These are phyloP conservation scores for Meloidogyne exigua DNA, from an alignment of 1,140 invertebrate species.

Conservation along the genomic window DNA sequence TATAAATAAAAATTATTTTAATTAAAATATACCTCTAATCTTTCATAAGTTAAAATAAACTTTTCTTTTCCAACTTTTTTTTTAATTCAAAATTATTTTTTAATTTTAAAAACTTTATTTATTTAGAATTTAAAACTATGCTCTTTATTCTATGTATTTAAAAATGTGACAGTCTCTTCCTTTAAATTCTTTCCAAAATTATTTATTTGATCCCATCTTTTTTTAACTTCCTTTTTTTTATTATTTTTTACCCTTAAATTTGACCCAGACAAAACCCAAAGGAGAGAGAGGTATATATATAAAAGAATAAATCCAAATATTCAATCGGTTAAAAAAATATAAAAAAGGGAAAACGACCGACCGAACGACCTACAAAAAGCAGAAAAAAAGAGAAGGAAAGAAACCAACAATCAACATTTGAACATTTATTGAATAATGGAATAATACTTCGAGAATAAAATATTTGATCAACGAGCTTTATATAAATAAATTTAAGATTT, in stretches of 20 bases:
- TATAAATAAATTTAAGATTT: background rate
- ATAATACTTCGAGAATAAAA: background rate
- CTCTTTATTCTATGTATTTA: too few species aligned
- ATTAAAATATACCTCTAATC: too few species aligned
- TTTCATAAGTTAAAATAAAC: too few species aligned
- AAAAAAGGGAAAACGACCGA: background rate
- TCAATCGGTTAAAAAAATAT: background rate
- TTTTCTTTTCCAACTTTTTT: too few species aligned
- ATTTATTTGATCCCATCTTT: background rate
- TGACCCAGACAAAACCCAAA: conserved; percentile 3
- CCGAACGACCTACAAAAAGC: background rate
- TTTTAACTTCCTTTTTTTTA: background rate
- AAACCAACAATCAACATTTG: background rate
- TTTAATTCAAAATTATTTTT: too few species aligned
- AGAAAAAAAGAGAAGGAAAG: background rate
- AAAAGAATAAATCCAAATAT: background rate
- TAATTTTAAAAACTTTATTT: too few species aligned
- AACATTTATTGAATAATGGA: background rate
- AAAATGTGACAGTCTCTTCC: background rate
- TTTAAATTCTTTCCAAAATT: background rate
- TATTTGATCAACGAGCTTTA: background rate
- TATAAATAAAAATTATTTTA: background rate
- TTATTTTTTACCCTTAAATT: background rate
- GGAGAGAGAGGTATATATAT: background rate
- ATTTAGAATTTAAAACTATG: too few species aligned